Conservation (phyloP, 2,797 vertebrate species). For the Saguinus oedipus region DNA sequence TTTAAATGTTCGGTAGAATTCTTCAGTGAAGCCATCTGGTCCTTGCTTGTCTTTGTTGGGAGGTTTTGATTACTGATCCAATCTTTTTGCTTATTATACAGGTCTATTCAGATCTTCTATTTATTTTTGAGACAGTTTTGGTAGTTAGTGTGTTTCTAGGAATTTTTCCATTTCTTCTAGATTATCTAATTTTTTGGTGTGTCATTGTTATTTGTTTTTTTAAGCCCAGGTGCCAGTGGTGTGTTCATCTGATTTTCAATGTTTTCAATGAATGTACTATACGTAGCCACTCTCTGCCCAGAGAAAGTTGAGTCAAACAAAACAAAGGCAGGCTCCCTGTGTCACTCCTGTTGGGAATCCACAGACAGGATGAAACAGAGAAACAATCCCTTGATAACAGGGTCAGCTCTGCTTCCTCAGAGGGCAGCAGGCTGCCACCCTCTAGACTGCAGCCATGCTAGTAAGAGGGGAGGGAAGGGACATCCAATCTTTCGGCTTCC, state of each 20-base stretch:
- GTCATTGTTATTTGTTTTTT: not conserved
- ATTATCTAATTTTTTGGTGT: not conserved
- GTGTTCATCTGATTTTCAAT: not conserved
- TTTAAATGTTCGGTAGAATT: not conserved
- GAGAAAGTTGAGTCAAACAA: not conserved
- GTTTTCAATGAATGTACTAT: not conserved
- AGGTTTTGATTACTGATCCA: not conserved
- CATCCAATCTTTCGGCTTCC: no score
- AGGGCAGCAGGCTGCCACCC: not conserved
- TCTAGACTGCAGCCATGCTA: not conserved
- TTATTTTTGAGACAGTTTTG: not conserved
- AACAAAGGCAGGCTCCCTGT: not conserved
- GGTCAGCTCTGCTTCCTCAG: not conserved
- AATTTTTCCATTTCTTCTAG: not conserved
- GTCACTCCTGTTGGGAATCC: not conserved
- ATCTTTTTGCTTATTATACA: not conserved
- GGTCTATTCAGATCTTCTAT: not conserved
- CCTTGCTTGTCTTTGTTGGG: not conserved
- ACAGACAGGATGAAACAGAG: not conserved
- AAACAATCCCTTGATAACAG: not conserved
- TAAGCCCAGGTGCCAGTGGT: not conserved
- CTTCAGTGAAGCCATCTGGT: not conserved
- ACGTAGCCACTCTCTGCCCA: not conserved
- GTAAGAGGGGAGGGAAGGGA: no score
- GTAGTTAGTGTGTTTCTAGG: not conserved